Base-by-base conservation (phyloP, 2,113 vertebrate species). In the Brienomyrus longianalis region DNA sequence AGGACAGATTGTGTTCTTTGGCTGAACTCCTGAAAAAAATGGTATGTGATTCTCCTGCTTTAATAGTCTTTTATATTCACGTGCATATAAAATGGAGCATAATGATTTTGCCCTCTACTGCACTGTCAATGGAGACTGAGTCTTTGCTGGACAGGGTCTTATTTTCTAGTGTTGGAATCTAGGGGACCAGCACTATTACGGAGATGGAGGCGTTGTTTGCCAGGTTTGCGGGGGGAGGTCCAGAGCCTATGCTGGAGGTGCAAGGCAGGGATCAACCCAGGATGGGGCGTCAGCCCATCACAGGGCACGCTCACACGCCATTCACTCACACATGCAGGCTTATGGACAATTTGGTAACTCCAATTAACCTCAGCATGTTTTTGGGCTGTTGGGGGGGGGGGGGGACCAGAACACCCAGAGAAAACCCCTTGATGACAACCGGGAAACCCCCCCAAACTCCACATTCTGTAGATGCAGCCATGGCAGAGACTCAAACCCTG, bases 1-100 rank as follows among this genome's bases (percentile, higher is more conserved):
- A 45, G 43, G 83, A 84, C 83, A 84, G 83, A 84, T 48, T 45
- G 83, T n/a, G 45, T n/a, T 48, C 83, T 84, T 48, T 84, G 83
- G 83, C 83, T 84, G 83, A 23, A 48, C 23, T 8, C 43, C 83
- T 84, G 83, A 84, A 84, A 23, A 31, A 48, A 48, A 84, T 84
- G 39, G 45, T 23, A 84, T n/a, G 45, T 48, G 83, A 84, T 47
- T 84, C 83, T 84, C 7, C 47, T 21, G 23, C 3, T 39, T 84
- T 47, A 48, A 47, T 84, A 48, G 83, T 48, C 8, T 84, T 39
- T 48, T 47, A 48, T 47, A 43, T 84, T 84, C 83, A 21, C 1
- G 1, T 48, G 83, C 39, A 10, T 48, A 5, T 80, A 43, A 80
- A 80, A 80, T 5, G 10, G 21, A 21, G 17, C 8, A 23, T 48